A percentile compares a stretch with the other conserved stretches of the same genome.
Conservation (phyloP, 1,140 invertebrate species). For the Oreohelix idahoensis region DNA sequence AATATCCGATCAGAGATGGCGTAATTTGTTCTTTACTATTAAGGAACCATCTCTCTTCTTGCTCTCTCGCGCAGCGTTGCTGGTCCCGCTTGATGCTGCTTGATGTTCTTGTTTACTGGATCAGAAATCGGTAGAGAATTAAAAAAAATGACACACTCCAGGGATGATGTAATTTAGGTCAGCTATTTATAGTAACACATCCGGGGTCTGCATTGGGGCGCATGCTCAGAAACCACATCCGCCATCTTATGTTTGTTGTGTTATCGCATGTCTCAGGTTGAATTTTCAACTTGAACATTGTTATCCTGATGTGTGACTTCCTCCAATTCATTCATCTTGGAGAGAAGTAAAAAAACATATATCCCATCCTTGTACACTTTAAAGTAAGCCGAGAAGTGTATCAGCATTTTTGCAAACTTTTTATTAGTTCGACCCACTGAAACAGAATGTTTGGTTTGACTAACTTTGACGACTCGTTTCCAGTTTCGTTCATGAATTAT, state of each 20-base stretch:
- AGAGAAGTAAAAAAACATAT: neutral
- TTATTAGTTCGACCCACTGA: no score
- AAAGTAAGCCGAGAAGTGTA: slow-evolving; percentile 11
- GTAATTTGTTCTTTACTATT: no score
- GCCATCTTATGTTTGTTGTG: slow-evolving; percentile 52
- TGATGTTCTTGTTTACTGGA: neutral
- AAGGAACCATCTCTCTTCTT: no score
- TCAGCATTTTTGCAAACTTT: neutral
- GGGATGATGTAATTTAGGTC: slow-evolving; percentile 48
- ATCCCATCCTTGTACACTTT: slow-evolving; percentile 9
- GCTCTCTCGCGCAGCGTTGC: neutral
- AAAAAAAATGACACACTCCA: neutral
- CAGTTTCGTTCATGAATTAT: no score
- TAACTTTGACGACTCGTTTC: no score
- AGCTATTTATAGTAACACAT: slow-evolving; percentile 43
- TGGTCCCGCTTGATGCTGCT: neutral
- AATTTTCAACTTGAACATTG: slow-evolving; percentile 27
- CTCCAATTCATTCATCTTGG: slow-evolving; percentile 18
- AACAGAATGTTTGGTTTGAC: no score
- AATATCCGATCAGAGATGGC: no score
- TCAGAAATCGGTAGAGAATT: neutral
- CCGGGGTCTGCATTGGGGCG: slow-evolving; percentile 40
- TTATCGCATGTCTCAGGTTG: slow-evolving; percentile 41
- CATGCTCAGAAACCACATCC: slow-evolving; percentile 47
- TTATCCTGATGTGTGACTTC: slow-evolving; percentile 35